Percentiles rank a stretch among this genome's conserved stretches.
phyloP scores from a whole-genome alignment of 2,888 invertebrate genomes.

The Cephus runcator region DNA sequence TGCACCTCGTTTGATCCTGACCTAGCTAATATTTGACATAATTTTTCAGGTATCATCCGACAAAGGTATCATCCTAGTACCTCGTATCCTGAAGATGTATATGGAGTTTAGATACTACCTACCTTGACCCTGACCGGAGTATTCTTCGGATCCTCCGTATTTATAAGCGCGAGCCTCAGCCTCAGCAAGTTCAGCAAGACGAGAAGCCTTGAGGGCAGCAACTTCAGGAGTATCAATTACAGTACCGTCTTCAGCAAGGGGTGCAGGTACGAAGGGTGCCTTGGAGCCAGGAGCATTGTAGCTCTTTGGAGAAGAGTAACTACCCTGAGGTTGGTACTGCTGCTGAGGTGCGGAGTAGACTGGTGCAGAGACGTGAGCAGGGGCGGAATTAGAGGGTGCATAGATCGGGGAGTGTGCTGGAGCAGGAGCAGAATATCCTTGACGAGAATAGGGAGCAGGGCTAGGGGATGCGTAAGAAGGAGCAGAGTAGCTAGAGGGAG shows the following conservation, averaged over 20 bases:
- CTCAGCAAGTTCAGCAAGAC: conserved; percentile 59
- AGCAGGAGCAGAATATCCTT: conserved; percentile 15
- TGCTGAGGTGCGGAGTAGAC: conserved; percentile 21
- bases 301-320: conserved; percentile 25
- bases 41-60: not conserved
- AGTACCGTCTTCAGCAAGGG: conserved; percentile 60
- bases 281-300: conserved; percentile 32
- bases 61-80: not conserved
- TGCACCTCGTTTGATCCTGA: not conserved
- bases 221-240: conserved; percentile 63
- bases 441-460: conserved; percentile 13
- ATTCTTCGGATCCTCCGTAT: conserved; percentile 44
- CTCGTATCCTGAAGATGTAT: not conserved
- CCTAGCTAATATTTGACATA: not conserved
- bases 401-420: conserved; percentile 26
- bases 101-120: not conserved
- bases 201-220: conserved; percentile 58
- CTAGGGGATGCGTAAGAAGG: conserved; percentile 12
- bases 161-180: conserved; percentile 63
- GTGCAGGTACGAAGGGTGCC: conserved; percentile 56
- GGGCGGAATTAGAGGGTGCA: conserved; percentile 23
- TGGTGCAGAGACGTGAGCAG: conserved; percentile 1
- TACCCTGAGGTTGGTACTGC: conserved; percentile 30
- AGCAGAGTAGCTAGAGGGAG: conserved; percentile 1
- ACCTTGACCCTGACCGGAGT: conserved; percentile 47